phyloP scores from a whole-genome alignment of 2,797 vertebrate species.

The Lemur catta region DNA sequence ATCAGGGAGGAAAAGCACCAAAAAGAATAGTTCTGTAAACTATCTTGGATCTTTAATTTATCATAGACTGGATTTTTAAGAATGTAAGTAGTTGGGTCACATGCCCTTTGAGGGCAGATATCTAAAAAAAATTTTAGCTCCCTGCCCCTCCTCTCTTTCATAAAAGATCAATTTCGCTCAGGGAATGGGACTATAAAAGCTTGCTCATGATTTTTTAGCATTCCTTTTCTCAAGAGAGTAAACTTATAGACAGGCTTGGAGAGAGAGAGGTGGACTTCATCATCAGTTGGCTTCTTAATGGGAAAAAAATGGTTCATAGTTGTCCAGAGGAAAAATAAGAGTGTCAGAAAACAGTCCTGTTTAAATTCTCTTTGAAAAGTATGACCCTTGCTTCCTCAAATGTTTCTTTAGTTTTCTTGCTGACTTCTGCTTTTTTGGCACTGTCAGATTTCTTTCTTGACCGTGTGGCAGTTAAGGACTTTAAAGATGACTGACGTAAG shows the following conservation, averaged over 20 bases:
- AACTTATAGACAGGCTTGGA: constrained; percentile 43
- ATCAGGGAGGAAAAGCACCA: constrained; percentile 47
- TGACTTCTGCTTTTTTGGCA: constrained; percentile 80
- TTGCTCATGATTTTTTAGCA: not conserved
- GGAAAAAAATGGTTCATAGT: constrained; percentile 36
- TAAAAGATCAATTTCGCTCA: constrained; percentile 34
- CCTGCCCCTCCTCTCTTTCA: not conserved
- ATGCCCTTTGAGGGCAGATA: not conserved
- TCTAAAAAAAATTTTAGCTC: not conserved
- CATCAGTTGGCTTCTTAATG: constrained; percentile 41
- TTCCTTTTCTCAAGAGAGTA: constrained; percentile 43
- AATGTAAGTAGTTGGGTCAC: not conserved
- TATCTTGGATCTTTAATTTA: constrained; percentile 57
- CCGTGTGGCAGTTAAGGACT: constrained; percentile 65
- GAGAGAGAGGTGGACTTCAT: constrained; percentile 39
- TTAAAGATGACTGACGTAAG: constrained; percentile 81
- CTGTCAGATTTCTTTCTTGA: constrained; percentile 78
- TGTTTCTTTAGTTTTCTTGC: constrained; percentile 78
- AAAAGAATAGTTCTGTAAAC: constrained; percentile 58
- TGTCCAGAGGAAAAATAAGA: constrained; percentile 59
- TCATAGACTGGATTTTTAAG: constrained; percentile 31
- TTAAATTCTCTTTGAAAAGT: constrained; percentile 71
- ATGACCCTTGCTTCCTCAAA: constrained; percentile 70
- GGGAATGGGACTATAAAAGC: constrained; percentile 24
- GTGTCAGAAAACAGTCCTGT: constrained; percentile 63